phyloP scores from a whole-genome alignment of 2,797 vertebrate genomes.

The Microcaecilia unicolor region DNA sequence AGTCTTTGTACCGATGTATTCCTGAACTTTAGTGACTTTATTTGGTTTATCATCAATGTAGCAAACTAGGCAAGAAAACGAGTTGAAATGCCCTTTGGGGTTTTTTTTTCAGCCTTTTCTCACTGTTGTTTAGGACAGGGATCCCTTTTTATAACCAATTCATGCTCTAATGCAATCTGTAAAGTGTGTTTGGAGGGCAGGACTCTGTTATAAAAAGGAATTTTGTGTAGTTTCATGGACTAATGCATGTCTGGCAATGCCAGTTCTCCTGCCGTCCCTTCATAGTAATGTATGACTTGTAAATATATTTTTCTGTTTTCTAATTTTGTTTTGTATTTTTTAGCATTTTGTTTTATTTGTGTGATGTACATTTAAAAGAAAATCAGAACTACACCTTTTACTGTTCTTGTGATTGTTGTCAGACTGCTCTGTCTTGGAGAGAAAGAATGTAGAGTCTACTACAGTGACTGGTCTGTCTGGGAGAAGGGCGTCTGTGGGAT shows the following conservation, averaged over 20 bases:
- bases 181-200: too few relatives aligned
- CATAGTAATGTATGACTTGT: conserved; percentile 69
- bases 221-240: conserved; percentile 46
- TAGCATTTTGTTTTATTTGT: conserved; percentile 63
- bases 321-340: conserved; percentile 60
- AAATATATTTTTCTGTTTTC: conserved; percentile 70
- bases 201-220: too few relatives aligned
- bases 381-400: conserved; percentile 31
- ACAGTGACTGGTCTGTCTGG: conserved; percentile 33
- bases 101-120: not conserved
- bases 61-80: conserved; percentile 49
- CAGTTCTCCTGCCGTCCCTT: conserved; percentile 60
- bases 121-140: not conserved
- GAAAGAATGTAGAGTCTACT: too few relatives aligned
- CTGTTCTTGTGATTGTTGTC: conserved; percentile 46
- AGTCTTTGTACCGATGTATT: conserved; percentile 46
- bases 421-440: too few relatives aligned
- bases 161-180: too few relatives aligned
- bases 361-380: conserved; percentile 53
- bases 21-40: conserved; percentile 33
- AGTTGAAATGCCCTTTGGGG: conserved; percentile 19
- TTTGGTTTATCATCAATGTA: conserved; percentile 55
- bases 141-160: too few relatives aligned
- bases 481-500: too few relatives aligned
- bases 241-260: conserved; percentile 64